Percentiles rank a stretch among this genome's conserved stretches.
Evolutionary conservation across 2,888 invertebrate genomes (phyloP).

Genomic region (Elmis aenea): DNA sequence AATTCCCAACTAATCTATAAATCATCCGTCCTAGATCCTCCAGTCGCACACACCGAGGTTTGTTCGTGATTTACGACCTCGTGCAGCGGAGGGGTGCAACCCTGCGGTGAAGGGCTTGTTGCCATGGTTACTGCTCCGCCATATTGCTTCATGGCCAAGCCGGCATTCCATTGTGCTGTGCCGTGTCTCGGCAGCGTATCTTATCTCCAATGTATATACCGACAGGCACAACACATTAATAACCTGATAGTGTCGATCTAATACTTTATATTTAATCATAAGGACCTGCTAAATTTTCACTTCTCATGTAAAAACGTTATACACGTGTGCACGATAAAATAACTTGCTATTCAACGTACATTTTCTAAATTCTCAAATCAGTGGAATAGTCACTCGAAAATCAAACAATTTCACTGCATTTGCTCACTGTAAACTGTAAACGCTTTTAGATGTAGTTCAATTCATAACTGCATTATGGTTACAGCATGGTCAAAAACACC

Average conservation of each 20-base stretch:
- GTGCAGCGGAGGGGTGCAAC: conserved; percentile 33
- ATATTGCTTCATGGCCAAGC: conserved; percentile 31
- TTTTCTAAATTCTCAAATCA: no score
- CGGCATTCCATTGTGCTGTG: conserved; percentile 27
- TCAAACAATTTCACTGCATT: no score
- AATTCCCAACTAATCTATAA: conserved; percentile 19
- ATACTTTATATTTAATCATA: conserved; percentile 21
- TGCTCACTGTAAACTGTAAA: no score
- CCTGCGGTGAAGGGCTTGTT: conserved; percentile 39
- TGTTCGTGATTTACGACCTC: conserved; percentile 27
- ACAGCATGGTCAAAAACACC: no score
- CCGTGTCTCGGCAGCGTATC: conserved; percentile 34
- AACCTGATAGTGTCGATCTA: conserved; percentile 30
- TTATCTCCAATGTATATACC: conserved; percentile 32
- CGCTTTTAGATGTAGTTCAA: no score
- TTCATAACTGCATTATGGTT: no score
- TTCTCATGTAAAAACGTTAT: no score
- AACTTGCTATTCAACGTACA: no score
- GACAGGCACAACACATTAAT: conserved; percentile 32
- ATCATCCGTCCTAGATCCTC: conserved; percentile 20
- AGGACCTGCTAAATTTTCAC: conserved; percentile 21
- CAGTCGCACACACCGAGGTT: conserved; percentile 20
- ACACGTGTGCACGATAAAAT: no score
- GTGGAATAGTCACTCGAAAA: no score
- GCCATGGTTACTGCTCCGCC: conserved; percentile 42